Base-by-base conservation (phyloP, 2,888 invertebrate species). In the Antitype chi region DNA sequence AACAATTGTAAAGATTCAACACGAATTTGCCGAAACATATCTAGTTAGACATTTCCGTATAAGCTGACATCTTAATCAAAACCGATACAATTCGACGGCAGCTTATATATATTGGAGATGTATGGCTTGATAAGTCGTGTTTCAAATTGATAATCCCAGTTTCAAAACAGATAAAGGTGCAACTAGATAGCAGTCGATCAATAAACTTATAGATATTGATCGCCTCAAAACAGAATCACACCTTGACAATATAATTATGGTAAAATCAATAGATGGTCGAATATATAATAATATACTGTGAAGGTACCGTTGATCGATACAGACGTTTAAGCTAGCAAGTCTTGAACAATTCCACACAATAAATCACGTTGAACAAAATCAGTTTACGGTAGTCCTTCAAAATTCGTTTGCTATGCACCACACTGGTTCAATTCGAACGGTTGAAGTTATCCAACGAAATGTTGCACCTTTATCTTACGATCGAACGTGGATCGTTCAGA, bases 401-500 rank as follows among this genome's bases (percentile, higher is more conserved):
- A 38, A n/a, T 0, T 6, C 3, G 7, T 15, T 59, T 64, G 49
- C 15, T n/a, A 25, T 13, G n/a, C 15, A 47, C 32, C 20, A 69
- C 8, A n/a, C 8, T 62, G 25, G 17, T 62, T 32, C 25, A 13
- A 53, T 32, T 63, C 32, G 57, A 32, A 28, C 11, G 3, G 17
- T 32, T 49, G 55, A 52, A 15, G 25, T 3, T 25, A 11, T 57
- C 23, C 7, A 43, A 15, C 4, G 20, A 25, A 25, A 20, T 32
- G 57, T 74, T 78, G 81, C 57, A 64, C 64, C 57, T 78, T 47
- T 47, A 64, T 25, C 43, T 52, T 47, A 28, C 3, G 13, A 64
- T 15, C 28, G 28, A 60, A 55, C 15, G 23, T 15, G 15, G 20
- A 57, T 25, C n/a, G 7, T 32, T n/a, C 66, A 81, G 47, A 77